phyloP scores from a whole-genome alignment of 2,797 vertebrate genomes.

The Austrolebias charrua region DNA sequence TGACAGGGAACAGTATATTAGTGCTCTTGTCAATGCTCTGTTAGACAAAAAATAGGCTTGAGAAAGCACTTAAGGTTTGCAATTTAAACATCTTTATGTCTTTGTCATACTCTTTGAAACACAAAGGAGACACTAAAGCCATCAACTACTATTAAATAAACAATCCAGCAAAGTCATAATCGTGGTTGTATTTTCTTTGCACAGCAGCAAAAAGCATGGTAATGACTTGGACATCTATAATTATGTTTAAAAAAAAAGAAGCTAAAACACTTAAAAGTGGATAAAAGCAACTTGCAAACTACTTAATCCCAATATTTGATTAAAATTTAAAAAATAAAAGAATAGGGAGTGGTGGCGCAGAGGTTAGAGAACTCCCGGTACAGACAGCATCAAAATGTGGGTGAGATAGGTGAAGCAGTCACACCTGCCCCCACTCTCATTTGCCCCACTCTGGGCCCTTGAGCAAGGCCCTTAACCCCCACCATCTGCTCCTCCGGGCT shows the following conservation, averaged over 20 bases:
- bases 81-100: conserved; percentile 67
- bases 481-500: too few relatives aligned
- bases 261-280: conserved; percentile 1
- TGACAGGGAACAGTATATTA: conserved; percentile 64
- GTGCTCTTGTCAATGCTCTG: conserved; percentile 43
- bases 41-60: conserved; percentile 30
- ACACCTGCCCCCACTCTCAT: too few relatives aligned
- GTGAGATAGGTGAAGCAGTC: too few relatives aligned
- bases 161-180: conserved; percentile 61
- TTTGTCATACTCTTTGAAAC: conserved; percentile 35
- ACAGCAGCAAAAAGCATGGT: conserved; percentile 16
- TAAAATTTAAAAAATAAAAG: too few relatives aligned
- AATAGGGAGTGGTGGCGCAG: too few relatives aligned
- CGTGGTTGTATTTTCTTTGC: conserved; percentile 29
- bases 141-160: conserved; percentile 52
- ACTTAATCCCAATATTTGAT: too few relatives aligned
- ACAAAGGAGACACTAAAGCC: conserved; percentile 42
- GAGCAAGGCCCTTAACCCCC: too few relatives aligned
- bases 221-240: conserved; percentile 19
- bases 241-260: too few relatives aligned
- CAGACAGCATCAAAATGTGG: too few relatives aligned
- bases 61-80: conserved; percentile 67
- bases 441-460: too few relatives aligned
- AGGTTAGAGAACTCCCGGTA: too few relatives aligned
- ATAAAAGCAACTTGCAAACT: too few relatives aligned